Evolutionary conservation across 1,140 invertebrate genomes (phyloP), one percentile per base, ranked within the genome.

Genomic region (Leptestheria dahalacensis): DNA sequence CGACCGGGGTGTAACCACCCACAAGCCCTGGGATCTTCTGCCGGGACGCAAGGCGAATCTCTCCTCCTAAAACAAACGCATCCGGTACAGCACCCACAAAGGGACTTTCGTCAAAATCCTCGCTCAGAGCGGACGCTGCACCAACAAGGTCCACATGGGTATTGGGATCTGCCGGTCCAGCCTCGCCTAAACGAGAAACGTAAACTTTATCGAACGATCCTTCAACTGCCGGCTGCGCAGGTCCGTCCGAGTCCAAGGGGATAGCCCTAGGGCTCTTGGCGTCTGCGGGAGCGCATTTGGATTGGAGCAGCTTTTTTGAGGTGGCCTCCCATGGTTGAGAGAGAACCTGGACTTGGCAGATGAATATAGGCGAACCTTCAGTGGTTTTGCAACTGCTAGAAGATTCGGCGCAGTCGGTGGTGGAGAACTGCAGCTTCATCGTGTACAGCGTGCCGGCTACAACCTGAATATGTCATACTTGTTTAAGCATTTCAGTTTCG

Each of bases 391-490:
- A 52, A 52, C 24, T 23, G 9, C 15, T 18, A 12, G 51, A 25
- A 25, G 23, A 26, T 23, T 52, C 51, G 1, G 59, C 50, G 61
- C 78, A 80, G 56, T 72, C 68, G 21, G 74, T 77, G 21, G 72
- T 69, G 2, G 73, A 74, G 10, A 79, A 66, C 55, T 71, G 67
- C 18, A 74, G 72, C 25, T 67, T 68, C 24, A 80, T 73, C 60
- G 71, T 71, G 49, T 75, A 77, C 12, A 75, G 61, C 18, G 67
- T 61, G 12, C 75, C 76, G 23, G 71, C 56, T 1, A 76, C 74
- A 41, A 41, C 15, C 33, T 41, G 15, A 41, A 41, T n/a, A n/a
- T n/a, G n/a, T n/a, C n/a, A n/a, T n/a, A n/a, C n/a, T n/a, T n/a
- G n/a, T n/a, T n/a, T n/a, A n/a, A n/a, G n/a, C n/a, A n/a, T n/a